Evolutionary conservation across 2,888 invertebrate genomes (phyloP).

Genomic region (Eledona agricola): DNA sequence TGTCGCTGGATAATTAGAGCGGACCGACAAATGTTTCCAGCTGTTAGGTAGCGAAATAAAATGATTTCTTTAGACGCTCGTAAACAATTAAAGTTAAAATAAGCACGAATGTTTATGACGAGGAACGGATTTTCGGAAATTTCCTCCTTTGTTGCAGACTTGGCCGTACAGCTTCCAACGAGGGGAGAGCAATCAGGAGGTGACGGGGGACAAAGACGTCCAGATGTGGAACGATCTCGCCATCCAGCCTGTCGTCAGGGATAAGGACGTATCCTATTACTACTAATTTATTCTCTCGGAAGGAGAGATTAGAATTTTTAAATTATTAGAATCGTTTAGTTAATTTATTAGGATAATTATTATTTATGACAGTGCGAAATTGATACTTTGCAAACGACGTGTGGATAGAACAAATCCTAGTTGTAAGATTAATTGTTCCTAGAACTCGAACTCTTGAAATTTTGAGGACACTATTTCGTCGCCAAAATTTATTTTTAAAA

Average conservation of each 20-base stretch:
- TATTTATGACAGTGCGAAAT: constrained; percentile 8
- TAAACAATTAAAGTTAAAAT: constrained; percentile 29
- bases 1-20: constrained; percentile 50
- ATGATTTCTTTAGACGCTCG: constrained; percentile 2
- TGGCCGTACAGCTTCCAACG: constrained; percentile 85
- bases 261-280: constrained; percentile 60
- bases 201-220: constrained; percentile 57
- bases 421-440: constrained; percentile 4
- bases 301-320: constrained; percentile 30
- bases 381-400: constrained; percentile 9
- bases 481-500: too few species aligned
- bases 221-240: constrained; percentile 52
- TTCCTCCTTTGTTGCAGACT: constrained; percentile 68
- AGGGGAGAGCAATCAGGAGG: constrained; percentile 62
- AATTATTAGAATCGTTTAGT: constrained; percentile 27
- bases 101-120: constrained; percentile 6
- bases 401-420: constrained; percentile 8
- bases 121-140: neutral
- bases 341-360: constrained; percentile 32
- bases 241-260: constrained; percentile 57
- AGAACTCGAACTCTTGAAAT: too few species aligned
- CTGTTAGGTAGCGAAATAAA: constrained; percentile 46
- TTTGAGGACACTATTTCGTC: too few species aligned
- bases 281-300: constrained; percentile 54
- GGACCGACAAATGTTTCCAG: constrained; percentile 53